Evolutionary conservation across 2,888 invertebrate genomes (phyloP), one percentile per base, ranked within the genome.

Genomic region (Conus canariensis): DNA sequence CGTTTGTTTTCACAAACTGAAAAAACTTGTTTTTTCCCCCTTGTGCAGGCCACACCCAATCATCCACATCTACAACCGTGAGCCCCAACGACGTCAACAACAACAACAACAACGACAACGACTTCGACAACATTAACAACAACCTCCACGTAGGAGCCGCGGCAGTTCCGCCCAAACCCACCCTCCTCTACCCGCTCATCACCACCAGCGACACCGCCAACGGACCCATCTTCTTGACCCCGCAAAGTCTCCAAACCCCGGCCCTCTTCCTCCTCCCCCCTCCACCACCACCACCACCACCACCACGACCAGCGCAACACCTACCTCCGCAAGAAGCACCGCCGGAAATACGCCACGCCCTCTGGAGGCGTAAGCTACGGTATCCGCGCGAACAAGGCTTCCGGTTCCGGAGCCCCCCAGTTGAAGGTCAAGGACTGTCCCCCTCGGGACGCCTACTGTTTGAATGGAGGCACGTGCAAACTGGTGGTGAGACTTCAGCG

Each of bases 401-500:
- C 82, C n/a, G 22, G 22, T 45, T 60, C 83, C 60, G 56, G 45
- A n/a, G 85, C 70, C 2, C 89, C 85, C 10, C 67, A 89, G 89
- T 74, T 89, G 19, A 89, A 85, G 85, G 85, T 89, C 58, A 70
- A 85, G 1, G 85, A 85, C n/a, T 89, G 89, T n/a, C 70, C 70
- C 56, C 77, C 30, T 25, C 25, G 25, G 85, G 58, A 30, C n/a
- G 70, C 19, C 4, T 89, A 89, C 59, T 89, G 89, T 58, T 67
- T 89, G 1, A 89, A 89, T 19, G 83, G 83, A 58, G 89, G 85
- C 10, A 83, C 4, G 14, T 89, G 89, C 25, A 89, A 89, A 25
- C 58, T 89, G 19, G 89, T 89, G 70, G 89, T 89, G 25, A 89
- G 85, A 10, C 58, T 89, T 14, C 89, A 89, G 59, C 70, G 89